A percentile compares a stretch with the other conserved stretches of the same genome.
phyloP scores from a whole-genome alignment of 2,888 invertebrate species.

The Agriopis marginaria region DNA sequence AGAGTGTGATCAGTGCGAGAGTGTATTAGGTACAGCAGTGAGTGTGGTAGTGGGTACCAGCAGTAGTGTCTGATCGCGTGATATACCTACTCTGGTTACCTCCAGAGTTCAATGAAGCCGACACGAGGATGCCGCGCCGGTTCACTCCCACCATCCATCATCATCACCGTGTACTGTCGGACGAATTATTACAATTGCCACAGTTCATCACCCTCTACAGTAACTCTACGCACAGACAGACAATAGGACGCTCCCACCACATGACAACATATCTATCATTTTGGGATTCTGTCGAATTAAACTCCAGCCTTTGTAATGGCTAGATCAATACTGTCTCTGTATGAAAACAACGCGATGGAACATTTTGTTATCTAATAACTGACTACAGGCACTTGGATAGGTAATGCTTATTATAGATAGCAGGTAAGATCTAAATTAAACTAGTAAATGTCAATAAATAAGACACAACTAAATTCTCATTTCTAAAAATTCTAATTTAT shows the following conservation, averaged over 20 bases:
- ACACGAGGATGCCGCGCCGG: not conserved
- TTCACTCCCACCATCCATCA: constrained; percentile 32
- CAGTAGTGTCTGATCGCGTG: not conserved
- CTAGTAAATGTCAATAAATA: no score
- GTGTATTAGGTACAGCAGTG: no score
- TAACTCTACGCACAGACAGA: constrained; percentile 17
- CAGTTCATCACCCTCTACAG: constrained; percentile 48
- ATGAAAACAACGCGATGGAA: no score
- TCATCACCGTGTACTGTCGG: constrained; percentile 27
- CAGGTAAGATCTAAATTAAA: no score
- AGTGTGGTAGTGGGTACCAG: not conserved
- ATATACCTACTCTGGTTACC: not conserved
- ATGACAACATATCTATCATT: not conserved
- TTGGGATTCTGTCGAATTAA: constrained; percentile 2
- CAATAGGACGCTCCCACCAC: constrained; percentile 28
- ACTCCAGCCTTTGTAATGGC: not conserved
- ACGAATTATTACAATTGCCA: constrained; percentile 51
- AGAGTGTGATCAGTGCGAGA: no score
- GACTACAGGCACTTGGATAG: no score
- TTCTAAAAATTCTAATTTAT: no score
- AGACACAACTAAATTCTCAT: no score
- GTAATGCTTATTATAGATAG: no score
- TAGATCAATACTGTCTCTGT: not conserved
- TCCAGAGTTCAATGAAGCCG: not conserved
- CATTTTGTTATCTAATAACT: no score